phyloP scores from a whole-genome alignment of 2,797 vertebrate species.

The Lepus townsendii region DNA sequence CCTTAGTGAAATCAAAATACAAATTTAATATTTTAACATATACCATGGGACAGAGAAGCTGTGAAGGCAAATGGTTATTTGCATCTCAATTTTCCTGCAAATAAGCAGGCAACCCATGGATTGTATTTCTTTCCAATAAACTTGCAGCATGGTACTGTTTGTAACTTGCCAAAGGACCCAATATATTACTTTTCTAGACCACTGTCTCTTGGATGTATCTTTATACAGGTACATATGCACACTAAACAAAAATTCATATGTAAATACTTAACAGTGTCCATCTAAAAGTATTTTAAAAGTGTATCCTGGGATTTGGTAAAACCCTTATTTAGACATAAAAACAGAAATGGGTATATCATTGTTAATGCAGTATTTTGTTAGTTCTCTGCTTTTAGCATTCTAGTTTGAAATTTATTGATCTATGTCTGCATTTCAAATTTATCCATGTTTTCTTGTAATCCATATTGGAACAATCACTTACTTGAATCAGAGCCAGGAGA shows the following conservation, averaged over 20 bases:
- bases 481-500: neutral
- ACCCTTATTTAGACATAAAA: conserved; percentile 18
- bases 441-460: neutral
- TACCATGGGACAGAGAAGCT: neutral
- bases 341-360: neutral
- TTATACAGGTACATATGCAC: neutral
- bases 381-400: conserved; percentile 27
- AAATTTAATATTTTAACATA: conserved; percentile 26
- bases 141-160: neutral
- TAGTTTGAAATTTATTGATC: conserved; percentile 7
- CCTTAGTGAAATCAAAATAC: conserved; percentile 6
- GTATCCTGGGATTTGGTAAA: conserved; percentile 5
- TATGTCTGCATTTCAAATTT: conserved; percentile 17
- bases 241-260: conserved; percentile 25
- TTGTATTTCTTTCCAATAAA: neutral
- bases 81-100: neutral
- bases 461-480: neutral
- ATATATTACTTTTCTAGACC: neutral
- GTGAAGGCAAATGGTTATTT: neutral
- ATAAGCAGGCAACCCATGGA: neutral
- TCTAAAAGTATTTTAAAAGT: neutral
- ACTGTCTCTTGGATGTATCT: neutral
- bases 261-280: neutral
- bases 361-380: conserved; percentile 34
- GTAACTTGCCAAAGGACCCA: neutral